A percentile compares a stretch with the other conserved stretches of the same genome.
Evolutionary conservation across 2,888 invertebrate species (phyloP).

Genomic region (Phanerotoma sp.): DNA sequence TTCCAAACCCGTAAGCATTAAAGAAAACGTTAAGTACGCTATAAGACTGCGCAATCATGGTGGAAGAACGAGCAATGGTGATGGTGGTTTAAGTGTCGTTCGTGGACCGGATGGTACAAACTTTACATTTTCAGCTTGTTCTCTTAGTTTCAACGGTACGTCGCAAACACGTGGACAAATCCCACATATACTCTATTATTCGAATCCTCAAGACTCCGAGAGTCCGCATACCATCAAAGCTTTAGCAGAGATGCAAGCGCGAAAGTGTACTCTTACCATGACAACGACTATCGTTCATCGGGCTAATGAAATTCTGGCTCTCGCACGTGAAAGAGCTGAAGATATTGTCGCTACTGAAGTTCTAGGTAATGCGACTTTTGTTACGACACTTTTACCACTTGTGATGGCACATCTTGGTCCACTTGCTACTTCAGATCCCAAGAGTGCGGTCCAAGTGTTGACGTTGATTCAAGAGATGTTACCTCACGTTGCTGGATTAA

Average conservation of each 20-base stretch:
- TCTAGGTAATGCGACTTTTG: constrained; percentile 64
- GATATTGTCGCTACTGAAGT: constrained; percentile 62
- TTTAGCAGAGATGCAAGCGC: constrained; percentile 65
- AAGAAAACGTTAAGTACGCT: constrained; percentile 89
- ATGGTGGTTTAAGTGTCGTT: constrained; percentile 84
- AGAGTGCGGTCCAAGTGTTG: constrained; percentile 82
- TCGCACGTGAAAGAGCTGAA: constrained; percentile 72
- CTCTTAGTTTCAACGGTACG: constrained; percentile 89
- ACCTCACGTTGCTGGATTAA: constrained; percentile 85
- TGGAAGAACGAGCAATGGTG: constrained; percentile 91
- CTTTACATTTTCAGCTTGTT: constrained; percentile 88
- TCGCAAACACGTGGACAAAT: constrained; percentile 93
- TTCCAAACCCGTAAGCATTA: constrained; percentile 81
- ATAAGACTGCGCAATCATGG: constrained; percentile 86
- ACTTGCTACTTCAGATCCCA: constrained; percentile 77
- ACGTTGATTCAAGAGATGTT: constrained; percentile 84
- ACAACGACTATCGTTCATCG: constrained; percentile 77
- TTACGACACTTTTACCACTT: constrained; percentile 79
- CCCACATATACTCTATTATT: constrained; percentile 88
- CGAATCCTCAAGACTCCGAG: constrained; percentile 67
- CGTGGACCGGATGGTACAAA: constrained; percentile 91
- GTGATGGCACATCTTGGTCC: constrained; percentile 84
- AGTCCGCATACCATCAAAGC: constrained; percentile 63
- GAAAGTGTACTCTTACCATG: constrained; percentile 73
- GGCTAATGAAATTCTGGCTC: constrained; percentile 73